Evolutionary conservation across 2,888 invertebrate species (phyloP), one percentile per base, ranked within the genome.

Genomic region (Euplagia quadripunctaria): DNA sequence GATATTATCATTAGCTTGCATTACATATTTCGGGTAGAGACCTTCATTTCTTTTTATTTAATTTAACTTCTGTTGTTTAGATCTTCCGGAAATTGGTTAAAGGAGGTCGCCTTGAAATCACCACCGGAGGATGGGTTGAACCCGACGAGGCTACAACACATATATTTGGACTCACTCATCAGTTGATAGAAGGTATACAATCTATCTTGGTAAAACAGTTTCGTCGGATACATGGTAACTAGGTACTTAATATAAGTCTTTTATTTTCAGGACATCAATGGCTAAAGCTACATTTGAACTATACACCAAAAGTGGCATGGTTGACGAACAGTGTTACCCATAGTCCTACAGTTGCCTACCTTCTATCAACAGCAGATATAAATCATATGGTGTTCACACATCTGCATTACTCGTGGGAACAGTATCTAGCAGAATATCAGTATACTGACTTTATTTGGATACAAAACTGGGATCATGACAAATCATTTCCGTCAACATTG

Each of bases 251-350:
- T 42, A 63, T 20, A 8, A 46, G 46, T 70, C 69, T 70, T 64
- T 69, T 76, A 64, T 74, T 96, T 94, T 16, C 94, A 98, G 98
- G 98, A 79, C 99, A 99, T 88, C 98, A 98, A 86, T 99, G 99
- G 99, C 90, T 99, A 14, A 97, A 97, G 87, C 96, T 97, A 72
- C 97, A 98, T 91, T 93, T 99, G 61, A 98, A 98, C 82, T 97
- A 98, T 49, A 96, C 96, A n/a, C 98, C 99, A 1, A 97, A 97
- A 85, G 93, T 96, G 3, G 98, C 97, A 51, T 99, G 99, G 99
- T 97, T 99, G 0, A 98, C 99, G 8, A 99, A 99, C 92, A 99
- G 99, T 0, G 99, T 99, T 86, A 98, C 99, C 0, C 99, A 99
- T 89, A 99, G 99, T 17, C 97, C 98, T 16, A 99, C 99, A 0